Evolutionary conservation across 2,888 invertebrate species (phyloP), one percentile per base, ranked within the genome.

Genomic region (Tachina lurida): DNA sequence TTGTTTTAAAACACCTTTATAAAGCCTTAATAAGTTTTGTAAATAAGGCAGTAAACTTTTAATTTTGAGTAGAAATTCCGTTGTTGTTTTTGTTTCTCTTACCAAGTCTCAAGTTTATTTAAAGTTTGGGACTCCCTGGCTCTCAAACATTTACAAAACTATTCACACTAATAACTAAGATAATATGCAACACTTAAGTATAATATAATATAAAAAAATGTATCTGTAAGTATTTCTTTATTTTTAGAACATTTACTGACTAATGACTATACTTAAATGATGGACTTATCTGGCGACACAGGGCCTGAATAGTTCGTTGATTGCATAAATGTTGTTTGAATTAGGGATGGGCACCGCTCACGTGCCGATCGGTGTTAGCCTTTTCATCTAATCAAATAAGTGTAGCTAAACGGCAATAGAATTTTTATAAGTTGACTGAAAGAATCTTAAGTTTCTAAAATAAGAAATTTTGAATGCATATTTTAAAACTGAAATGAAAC

Each of bases 191-290:
- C 12, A 31, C 31, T 74, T 12, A 47, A 31, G 12, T 17, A 58
- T 45, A 22, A 10, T 71, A 49, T 9, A 49, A 17, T 17, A 41
- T 0, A 22, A 41, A 67, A 60, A 58, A 22, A 56, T 62, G 13
- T 4, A 31, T 31, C 31, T 3, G 15, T 45, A 19, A 12, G n/a
- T 43, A 63, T 47, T 31, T 31, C 31, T 31, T 67, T 68, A 68
- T 77, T 67, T 58, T 19, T 39, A 76, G n/a, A 58, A 67, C 41
- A 65, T 75, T 75, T 75, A 76, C 75, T 56, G 54, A n/a, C 58
- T 68, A 77, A 77, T 52, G 68, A 60, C 49, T 17, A n/a, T n/a
- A 49, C 60, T 43, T 60, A 68, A 77, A 68, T 60, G 68, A 19
- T 41, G 41, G 17, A 41, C 67, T 41, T 56, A 12, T 10, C 7